These are phyloP conservation scores for Reticulitermes speratus DNA, from an alignment of 1,140 invertebrate species.

Conservation along the genomic window DNA sequence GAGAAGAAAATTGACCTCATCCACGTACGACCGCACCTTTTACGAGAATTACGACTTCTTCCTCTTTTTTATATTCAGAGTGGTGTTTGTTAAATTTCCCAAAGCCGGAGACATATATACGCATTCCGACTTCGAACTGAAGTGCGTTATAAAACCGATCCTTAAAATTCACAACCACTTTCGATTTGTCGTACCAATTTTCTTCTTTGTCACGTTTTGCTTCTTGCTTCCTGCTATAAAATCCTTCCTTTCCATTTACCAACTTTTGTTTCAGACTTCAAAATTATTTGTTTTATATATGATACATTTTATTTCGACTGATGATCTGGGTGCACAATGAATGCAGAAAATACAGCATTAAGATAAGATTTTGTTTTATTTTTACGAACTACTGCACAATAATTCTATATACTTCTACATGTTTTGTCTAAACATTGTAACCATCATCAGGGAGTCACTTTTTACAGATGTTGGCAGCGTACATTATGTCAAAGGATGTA, in stretches of 20 bases:
- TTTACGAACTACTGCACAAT: too few relatives aligned
- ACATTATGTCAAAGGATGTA: too few relatives aligned
- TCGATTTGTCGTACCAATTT: slow-evolving; percentile 2
- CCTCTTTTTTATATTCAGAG: neutral
- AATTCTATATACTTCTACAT: too few relatives aligned
- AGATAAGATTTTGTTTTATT: too few relatives aligned
- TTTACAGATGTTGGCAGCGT: too few relatives aligned
- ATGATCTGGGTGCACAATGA: too few relatives aligned
- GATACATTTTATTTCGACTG: neutral
- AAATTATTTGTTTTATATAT: neutral
- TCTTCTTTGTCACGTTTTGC: neutral
- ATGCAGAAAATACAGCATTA: too few relatives aligned
- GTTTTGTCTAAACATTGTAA: too few relatives aligned
- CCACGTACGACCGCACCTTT: neutral
- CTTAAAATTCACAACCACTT: neutral
- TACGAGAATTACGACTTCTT: neutral
- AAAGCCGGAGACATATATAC: neutral
- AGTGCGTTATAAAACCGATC: neutral
- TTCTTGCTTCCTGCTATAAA: neutral
- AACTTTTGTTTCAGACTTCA: neutral
- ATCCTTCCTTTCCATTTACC: neutral
- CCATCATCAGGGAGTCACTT: too few relatives aligned
- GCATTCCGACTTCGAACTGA: neutral
- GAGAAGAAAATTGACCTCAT: neutral
- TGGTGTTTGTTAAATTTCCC: neutral